These are phyloP conservation scores for Ectemnius continuus DNA, from an alignment of 2,888 invertebrate genomes.

Conservation along the genomic window DNA sequence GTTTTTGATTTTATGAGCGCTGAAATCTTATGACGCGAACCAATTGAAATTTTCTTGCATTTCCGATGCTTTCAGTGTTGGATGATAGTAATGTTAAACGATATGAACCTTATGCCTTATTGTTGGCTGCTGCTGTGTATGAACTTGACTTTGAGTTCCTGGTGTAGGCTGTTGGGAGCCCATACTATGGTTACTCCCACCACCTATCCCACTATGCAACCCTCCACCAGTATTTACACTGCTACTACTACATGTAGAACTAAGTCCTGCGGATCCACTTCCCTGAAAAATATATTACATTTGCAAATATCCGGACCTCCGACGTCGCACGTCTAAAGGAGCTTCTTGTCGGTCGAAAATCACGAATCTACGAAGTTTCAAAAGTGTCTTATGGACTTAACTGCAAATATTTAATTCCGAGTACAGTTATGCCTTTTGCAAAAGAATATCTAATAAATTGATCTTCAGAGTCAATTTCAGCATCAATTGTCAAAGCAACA, in stretches of 20 bases:
- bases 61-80: constrained; percentile 1
- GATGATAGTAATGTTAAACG: constrained; percentile 1
- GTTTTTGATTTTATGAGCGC: too few species aligned
- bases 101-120: constrained; percentile 73
- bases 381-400: too few species aligned
- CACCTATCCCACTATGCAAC: constrained; percentile 64
- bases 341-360: too few species aligned
- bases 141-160: constrained; percentile 71
- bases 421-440: too few species aligned
- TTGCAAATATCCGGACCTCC: constrained; percentile 12
- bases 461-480: too few species aligned
- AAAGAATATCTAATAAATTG: too few species aligned
- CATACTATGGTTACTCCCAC: constrained; percentile 71
- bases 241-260: constrained; percentile 71
- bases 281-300: constrained; percentile 41
- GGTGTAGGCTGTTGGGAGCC: constrained; percentile 71
- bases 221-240: constrained; percentile 65
- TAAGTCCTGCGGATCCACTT: constrained; percentile 62
- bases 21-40: too few species aligned
- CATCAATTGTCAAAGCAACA: too few species aligned
- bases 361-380: too few species aligned
- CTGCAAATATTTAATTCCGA: too few species aligned
- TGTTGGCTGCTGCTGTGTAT: constrained; percentile 70
- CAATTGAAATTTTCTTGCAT: not conserved
- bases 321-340: not conserved